Percentiles rank a stretch among this genome's conserved stretches.
phyloP scores from a whole-genome alignment of 2,888 invertebrate species.

The Melinopterus prodromus region DNA sequence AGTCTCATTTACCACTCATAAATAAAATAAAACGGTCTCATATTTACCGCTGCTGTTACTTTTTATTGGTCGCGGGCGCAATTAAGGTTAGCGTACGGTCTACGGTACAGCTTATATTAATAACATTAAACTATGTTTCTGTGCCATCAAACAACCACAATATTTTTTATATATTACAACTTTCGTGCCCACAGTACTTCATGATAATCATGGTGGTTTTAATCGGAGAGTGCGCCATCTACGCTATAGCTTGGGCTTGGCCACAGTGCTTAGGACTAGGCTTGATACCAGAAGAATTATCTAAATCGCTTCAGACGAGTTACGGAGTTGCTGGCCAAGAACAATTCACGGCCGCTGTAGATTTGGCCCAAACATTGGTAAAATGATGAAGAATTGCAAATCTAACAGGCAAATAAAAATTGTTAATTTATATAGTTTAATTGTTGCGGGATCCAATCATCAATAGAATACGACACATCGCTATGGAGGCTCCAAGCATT shows the following conservation, averaged over 20 bases:
- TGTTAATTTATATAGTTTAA: constrained; percentile 66
- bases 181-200: constrained; percentile 69
- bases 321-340: constrained; percentile 80
- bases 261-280: constrained; percentile 80
- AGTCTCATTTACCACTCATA: not conserved
- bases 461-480: constrained; percentile 82
- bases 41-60: not conserved
- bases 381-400: constrained; percentile 33
- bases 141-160: not conserved
- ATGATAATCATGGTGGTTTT: constrained; percentile 72
- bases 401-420: not conserved
- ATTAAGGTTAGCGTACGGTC: not conserved
- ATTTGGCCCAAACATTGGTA: constrained; percentile 75
- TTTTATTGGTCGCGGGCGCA: not conserved
- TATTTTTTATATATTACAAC: not conserved
- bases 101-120: not conserved
- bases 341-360: constrained; percentile 82
- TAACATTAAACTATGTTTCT: not conserved
- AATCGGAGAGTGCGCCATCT: constrained; percentile 74
- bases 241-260: constrained; percentile 77
- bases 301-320: constrained; percentile 75
- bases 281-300: constrained; percentile 72
- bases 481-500: constrained; percentile 80
- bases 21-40: not conserved
- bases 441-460: constrained; percentile 82